phyloP scores from a whole-genome alignment of 2,888 invertebrate genomes.

The Stictocephala bisonia region DNA sequence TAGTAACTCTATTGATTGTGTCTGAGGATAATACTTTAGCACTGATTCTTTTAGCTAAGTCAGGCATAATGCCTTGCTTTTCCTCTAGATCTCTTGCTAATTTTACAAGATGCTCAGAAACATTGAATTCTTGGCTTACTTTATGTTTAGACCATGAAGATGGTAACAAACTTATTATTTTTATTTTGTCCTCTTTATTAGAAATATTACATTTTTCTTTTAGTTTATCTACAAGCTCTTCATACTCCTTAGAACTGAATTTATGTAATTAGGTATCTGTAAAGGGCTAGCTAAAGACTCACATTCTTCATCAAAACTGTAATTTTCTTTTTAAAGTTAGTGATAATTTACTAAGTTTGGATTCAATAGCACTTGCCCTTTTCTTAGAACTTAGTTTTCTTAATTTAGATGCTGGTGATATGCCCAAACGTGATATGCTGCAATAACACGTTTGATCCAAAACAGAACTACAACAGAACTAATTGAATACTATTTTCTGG shows the following conservation, averaged over 20 bases:
- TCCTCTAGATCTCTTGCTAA: constrained; percentile 8
- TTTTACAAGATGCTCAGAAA: constrained; percentile 22
- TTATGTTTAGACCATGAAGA: constrained; percentile 8
- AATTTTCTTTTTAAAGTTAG: constrained; percentile 28
- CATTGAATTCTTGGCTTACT: constrained; percentile 20
- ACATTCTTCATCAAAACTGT: constrained; percentile 16
- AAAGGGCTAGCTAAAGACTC: constrained; percentile 25
- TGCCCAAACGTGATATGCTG: constrained; percentile 1
- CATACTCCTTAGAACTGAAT: neutral
- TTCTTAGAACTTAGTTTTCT: constrained; percentile 29
- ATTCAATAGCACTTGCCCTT: constrained; percentile 5
- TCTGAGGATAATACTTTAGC: neutral
- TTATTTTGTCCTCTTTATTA: constrained; percentile 30
- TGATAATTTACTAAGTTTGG: constrained; percentile 10
- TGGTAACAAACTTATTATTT: constrained; percentile 36
- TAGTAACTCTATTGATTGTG: neutral
- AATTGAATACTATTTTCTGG: constrained; percentile 23
- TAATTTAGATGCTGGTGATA: constrained; percentile 26
- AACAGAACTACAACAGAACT: no score
- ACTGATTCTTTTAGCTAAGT: constrained; percentile 11
- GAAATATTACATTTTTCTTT: constrained; percentile 25
- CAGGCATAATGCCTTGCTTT: constrained; percentile 22
- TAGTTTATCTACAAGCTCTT: neutral
- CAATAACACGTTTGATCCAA: constrained; percentile 22
- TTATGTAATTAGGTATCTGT: neutral